Evolutionary conservation across 2,113 vertebrate genomes (phyloP).

Genomic region (Xerus inauris): DNA sequence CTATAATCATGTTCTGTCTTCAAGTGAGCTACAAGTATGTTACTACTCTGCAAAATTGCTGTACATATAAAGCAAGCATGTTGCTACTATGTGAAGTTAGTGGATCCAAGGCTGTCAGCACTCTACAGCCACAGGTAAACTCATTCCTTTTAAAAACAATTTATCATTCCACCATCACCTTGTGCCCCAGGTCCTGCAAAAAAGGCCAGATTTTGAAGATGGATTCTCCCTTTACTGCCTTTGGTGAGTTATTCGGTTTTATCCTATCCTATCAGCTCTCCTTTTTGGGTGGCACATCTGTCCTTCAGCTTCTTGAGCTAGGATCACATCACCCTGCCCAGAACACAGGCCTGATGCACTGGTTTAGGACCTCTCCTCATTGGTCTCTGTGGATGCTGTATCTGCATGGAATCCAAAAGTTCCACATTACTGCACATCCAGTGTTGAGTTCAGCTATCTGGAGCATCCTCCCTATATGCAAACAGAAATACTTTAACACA

Average conservation of each 20-base stretch:
- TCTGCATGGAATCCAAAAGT: constrained; percentile 40
- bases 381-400: constrained; percentile 73
- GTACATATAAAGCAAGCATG: too few relatives aligned
- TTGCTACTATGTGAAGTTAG: neutral
- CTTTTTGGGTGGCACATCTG: neutral
- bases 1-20: neutral
- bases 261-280: neutral
- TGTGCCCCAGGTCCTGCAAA: neutral
- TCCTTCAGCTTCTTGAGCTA: neutral
- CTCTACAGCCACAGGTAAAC: neutral
- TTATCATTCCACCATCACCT: too few relatives aligned
- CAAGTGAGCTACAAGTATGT: neutral
- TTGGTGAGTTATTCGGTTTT: neutral
- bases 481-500: constrained; percentile 29
- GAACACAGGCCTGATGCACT: constrained; percentile 44
- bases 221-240: neutral
- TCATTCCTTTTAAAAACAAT: neutral
- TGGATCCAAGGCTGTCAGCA: neutral
- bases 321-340: neutral
- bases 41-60: too few relatives aligned
- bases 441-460: constrained; percentile 39
- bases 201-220: neutral
- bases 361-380: constrained; percentile 37
- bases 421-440: constrained; percentile 59
- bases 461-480: constrained; percentile 63